A percentile compares a stretch with the other conserved stretches of the same genome.
Evolutionary conservation across 2,888 invertebrate species (phyloP).

Genomic region (Rapana venosa): DNA sequence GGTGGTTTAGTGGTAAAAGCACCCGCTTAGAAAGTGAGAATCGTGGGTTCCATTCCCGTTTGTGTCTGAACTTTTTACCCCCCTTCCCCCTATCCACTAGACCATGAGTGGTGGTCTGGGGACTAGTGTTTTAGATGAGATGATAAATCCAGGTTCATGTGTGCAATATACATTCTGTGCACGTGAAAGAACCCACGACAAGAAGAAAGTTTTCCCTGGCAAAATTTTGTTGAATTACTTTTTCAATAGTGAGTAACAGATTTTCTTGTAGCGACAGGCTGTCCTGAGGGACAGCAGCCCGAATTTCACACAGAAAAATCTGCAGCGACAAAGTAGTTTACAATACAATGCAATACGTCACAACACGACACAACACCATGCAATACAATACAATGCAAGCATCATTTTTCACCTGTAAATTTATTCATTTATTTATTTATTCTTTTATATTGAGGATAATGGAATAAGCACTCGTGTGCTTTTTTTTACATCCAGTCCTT

Average conservation of each 20-base stretch:
- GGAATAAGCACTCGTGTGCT: not conserved
- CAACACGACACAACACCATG: not conserved
- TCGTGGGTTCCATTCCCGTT: too few species aligned
- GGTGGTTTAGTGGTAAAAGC: too few species aligned
- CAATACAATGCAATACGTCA: not conserved
- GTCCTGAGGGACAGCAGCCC: not conserved
- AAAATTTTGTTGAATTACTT: not conserved
- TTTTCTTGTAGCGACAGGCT: not conserved
- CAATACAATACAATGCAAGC: not conserved
- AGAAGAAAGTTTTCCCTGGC: not conserved
- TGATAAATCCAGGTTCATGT: too few species aligned
- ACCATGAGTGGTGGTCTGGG: too few species aligned
- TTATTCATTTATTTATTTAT: too few species aligned
- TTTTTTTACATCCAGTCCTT: not conserved
- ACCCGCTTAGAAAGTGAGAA: too few species aligned
- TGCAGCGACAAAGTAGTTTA: not conserved
- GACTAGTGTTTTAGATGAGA: too few species aligned
- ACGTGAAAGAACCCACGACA: not conserved
- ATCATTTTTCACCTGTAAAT: too few species aligned
- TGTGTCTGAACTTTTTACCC: too few species aligned
- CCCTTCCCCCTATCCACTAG: too few species aligned
- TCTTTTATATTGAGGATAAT: not conserved
- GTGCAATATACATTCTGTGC: too few species aligned
- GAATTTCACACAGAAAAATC: not conserved
- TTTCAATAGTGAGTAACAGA: not conserved